phyloP scores from a whole-genome alignment of 2,797 vertebrate genomes.

The Tokudaia muenninki region DNA sequence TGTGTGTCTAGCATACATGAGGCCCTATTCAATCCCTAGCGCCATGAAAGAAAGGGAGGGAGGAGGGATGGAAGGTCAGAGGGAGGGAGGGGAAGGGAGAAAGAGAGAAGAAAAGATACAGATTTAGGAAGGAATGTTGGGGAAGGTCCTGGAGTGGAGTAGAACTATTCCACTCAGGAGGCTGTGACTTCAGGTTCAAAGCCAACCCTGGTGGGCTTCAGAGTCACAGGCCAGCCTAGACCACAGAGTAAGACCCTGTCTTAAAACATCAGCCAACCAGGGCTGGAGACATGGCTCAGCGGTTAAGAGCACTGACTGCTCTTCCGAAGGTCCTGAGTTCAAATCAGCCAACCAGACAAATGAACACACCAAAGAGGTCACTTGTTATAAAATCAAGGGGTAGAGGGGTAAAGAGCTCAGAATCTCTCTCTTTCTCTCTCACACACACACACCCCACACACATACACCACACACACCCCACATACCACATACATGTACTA shows the following conservation, averaged over 20 bases:
- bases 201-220: background rate
- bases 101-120: no score
- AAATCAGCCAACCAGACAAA: background rate
- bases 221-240: background rate
- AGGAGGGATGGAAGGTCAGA: background rate
- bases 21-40: background rate
- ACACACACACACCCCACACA: background rate
- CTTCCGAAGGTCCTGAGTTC: no score
- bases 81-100: accelerated
- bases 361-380: background rate
- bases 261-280: background rate
- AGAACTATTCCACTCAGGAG: background rate
- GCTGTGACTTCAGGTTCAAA: background rate
- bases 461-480: background rate
- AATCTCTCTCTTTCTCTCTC: background rate
- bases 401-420: background rate
- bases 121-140: background rate
- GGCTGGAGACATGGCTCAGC: no score
- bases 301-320: no score
- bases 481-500: background rate
- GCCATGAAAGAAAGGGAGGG: background rate
- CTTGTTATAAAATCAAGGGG: background rate
- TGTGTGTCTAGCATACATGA: background rate
- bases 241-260: background rate
- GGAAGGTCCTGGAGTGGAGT: background rate